A percentile compares a stretch with the other conserved stretches of the same genome.
Conservation (phyloP, 2,888 invertebrate species). For the Lithosia quadra region DNA sequence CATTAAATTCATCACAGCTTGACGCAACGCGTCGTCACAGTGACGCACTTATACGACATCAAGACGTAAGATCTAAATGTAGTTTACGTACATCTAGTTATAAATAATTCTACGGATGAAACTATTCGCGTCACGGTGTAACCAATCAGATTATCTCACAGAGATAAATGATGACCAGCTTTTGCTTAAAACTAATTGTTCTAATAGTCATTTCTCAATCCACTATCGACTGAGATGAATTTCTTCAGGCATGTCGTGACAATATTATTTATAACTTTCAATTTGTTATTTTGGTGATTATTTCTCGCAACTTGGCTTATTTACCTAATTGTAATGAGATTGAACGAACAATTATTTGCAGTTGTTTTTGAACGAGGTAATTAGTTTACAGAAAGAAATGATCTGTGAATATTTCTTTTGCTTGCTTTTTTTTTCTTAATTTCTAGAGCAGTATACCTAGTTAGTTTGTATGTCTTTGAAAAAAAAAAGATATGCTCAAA, state of each 20-base stretch:
- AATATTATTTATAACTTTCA: slow-evolving; percentile 64
- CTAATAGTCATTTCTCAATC: slow-evolving; percentile 77
- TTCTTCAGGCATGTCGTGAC: slow-evolving; percentile 67
- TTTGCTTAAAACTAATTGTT: slow-evolving; percentile 75
- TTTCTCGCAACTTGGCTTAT: slow-evolving; percentile 39
- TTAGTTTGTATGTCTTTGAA: neutral
- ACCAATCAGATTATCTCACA: slow-evolving; percentile 69
- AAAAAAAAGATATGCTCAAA: neutral
- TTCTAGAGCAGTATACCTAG: neutral
- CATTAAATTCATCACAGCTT: slow-evolving; percentile 48
- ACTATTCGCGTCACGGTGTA: slow-evolving; percentile 56
- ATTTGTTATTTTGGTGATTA: slow-evolving; percentile 59
- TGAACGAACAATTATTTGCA: slow-evolving; percentile 31
- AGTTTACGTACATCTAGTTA: slow-evolving; percentile 51
- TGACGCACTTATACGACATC: slow-evolving; percentile 58
- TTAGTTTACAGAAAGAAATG: slow-evolving; percentile 24
- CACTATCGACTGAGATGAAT: slow-evolving; percentile 68
- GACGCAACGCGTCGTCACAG: slow-evolving; percentile 55
- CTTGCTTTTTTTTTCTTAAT: neutral
- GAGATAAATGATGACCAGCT: slow-evolving; percentile 74
- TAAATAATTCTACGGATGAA: slow-evolving; percentile 54
- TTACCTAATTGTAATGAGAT: slow-evolving; percentile 40
- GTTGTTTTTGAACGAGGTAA: slow-evolving; percentile 24
- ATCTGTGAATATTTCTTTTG: slow-evolving; percentile 12
- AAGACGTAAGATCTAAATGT: slow-evolving; percentile 54